Percentiles rank a stretch among this genome's conserved stretches.
phyloP scores from a whole-genome alignment of 2,888 invertebrate genomes.

The Drosophila histrio region DNA sequence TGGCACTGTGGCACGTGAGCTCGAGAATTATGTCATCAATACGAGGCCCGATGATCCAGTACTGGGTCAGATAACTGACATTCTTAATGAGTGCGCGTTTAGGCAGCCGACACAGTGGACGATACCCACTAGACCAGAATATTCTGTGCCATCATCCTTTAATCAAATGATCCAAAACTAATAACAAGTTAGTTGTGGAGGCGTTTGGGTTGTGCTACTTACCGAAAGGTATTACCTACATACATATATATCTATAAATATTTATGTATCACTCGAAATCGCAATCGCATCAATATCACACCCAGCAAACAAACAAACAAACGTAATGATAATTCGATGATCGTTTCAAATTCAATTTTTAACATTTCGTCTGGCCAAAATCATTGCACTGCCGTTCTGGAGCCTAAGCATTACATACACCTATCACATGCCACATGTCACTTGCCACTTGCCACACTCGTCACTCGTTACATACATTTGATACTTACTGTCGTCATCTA shows the following conservation, averaged over 20 bases:
- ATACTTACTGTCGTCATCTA: slow-evolving; percentile 11
- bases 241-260: slow-evolving; percentile 27
- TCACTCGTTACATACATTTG: slow-evolving; percentile 24
- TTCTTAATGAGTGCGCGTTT: slow-evolving; percentile 31
- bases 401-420: slow-evolving; percentile 25
- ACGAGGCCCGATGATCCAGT: slow-evolving; percentile 58
- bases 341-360: not conserved
- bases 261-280: slow-evolving; percentile 38
- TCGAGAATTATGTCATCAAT: slow-evolving; percentile 40
- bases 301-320: slow-evolving; percentile 7
- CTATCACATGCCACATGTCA: slow-evolving; percentile 17
- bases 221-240: slow-evolving; percentile 60
- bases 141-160: slow-evolving; percentile 46
- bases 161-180: slow-evolving; percentile 48
- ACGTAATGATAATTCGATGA: not conserved
- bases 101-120: slow-evolving; percentile 29
- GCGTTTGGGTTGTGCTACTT: slow-evolving; percentile 38
- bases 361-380: slow-evolving; percentile 14
- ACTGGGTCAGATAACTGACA: slow-evolving; percentile 46
- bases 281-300: slow-evolving; percentile 45
- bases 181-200: slow-evolving; percentile 16
- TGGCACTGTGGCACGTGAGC: slow-evolving; percentile 46
- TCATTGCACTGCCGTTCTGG: slow-evolving; percentile 29
- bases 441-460: slow-evolving; percentile 14
- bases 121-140: slow-evolving; percentile 31